A percentile compares a stretch with the other conserved stretches of the same genome.
These are phyloP conservation scores for Willisornis vidua DNA, from an alignment of 2,113 vertebrate genomes.

Conservation along the genomic window DNA sequence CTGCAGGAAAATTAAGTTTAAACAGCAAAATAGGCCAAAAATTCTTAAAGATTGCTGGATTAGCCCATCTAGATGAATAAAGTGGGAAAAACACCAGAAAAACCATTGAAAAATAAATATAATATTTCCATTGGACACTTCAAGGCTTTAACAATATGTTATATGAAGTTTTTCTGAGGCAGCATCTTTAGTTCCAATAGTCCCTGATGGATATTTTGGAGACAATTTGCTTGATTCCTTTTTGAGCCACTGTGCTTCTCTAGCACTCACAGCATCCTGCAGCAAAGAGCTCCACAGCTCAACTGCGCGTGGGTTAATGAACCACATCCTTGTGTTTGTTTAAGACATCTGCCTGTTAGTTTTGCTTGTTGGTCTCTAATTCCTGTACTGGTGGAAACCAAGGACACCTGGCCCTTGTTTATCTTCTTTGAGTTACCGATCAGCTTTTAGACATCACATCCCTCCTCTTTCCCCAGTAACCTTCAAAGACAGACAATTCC, in stretches of 20 bases:
- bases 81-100: neutral
- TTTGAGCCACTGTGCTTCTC: neutral
- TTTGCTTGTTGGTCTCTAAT: constrained; percentile 38
- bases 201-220: neutral
- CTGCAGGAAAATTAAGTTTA: constrained; percentile 11
- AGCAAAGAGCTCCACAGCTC: constrained; percentile 6
- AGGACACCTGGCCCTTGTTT: constrained; percentile 22
- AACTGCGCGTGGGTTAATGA: neutral
- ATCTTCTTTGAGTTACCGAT: constrained; percentile 5
- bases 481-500: neutral
- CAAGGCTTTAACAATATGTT: neutral
- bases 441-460: neutral
- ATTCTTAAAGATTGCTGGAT: neutral
- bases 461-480: neutral
- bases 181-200: neutral
- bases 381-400: neutral
- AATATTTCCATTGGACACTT: neutral
- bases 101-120: neutral
- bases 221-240: neutral
- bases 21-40: neutral
- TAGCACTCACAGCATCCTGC: neutral
- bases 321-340: constrained; percentile 17
- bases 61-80: neutral
- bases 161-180: neutral
- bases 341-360: constrained; percentile 33